phyloP scores from a whole-genome alignment of 2,888 invertebrate species.

The Cactoblastis cactorum region DNA sequence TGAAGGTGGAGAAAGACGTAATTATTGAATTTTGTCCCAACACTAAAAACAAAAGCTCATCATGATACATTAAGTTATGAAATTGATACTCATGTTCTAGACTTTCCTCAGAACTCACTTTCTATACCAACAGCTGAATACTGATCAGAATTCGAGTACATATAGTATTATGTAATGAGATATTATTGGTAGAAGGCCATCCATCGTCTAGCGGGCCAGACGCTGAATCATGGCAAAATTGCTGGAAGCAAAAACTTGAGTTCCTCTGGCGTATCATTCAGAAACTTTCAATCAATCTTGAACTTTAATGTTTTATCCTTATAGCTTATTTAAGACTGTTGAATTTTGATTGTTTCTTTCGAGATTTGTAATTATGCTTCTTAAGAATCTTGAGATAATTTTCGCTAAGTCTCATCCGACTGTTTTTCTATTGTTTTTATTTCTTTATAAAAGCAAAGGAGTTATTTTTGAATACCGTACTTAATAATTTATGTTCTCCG shows the following conservation, averaged over 20 bases:
- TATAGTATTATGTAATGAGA: not conserved
- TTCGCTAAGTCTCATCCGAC: slow-evolving; percentile 53
- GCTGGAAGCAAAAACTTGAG: slow-evolving; percentile 26
- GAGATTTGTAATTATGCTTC: slow-evolving; percentile 36
- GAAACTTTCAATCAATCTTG: slow-evolving; percentile 24
- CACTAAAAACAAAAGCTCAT: too few species aligned
- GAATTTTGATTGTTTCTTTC: not conserved
- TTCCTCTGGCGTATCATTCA: not conserved
- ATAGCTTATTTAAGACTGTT: slow-evolving; percentile 11
- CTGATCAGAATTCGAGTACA: not conserved
- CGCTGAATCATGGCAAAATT: slow-evolving; percentile 54
- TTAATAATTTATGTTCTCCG: too few species aligned
- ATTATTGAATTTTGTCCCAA: too few species aligned
- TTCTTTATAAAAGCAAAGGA: slow-evolving; percentile 40
- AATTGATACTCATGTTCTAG: too few species aligned
- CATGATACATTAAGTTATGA: too few species aligned
- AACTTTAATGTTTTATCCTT: slow-evolving; percentile 27
- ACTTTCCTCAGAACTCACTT: not conserved
- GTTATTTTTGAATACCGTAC: slow-evolving; percentile 37
- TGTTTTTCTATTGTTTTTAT: too few species aligned
- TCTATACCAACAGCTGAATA: not conserved
- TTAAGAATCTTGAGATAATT: slow-evolving; percentile 49
- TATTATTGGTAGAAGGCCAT: slow-evolving; percentile 12
- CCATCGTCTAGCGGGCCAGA: slow-evolving; percentile 44
- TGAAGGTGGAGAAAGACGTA: too few species aligned